Evolutionary conservation across 2,888 invertebrate genomes (phyloP).

Genomic region (Erebia epiphron): DNA sequence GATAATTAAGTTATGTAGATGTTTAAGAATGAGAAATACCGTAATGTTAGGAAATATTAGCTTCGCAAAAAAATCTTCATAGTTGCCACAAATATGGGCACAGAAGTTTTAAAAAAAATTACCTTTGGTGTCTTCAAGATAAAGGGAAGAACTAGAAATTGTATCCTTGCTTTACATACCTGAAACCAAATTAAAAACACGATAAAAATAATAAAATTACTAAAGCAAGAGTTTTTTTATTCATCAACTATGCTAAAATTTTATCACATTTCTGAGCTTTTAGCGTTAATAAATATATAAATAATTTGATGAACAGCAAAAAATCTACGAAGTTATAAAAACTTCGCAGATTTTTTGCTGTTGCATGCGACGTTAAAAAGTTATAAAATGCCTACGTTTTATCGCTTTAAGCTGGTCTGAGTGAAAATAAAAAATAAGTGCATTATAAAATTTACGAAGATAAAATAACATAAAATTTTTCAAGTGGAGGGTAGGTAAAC

Average conservation of each 20-base stretch:
- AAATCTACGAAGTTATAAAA: constrained; percentile 22
- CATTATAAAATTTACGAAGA: constrained; percentile 36
- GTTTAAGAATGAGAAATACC: background rate
- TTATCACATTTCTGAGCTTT: background rate
- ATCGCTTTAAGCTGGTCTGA: constrained; percentile 20
- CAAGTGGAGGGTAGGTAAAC: constrained; percentile 29
- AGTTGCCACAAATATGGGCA: background rate
- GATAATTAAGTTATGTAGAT: background rate
- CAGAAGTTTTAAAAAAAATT: background rate
- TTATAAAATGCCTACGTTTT: constrained; percentile 26
- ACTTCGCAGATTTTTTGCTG: too few species aligned
- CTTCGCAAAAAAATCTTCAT: too few species aligned
- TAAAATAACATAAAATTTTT: constrained; percentile 36
- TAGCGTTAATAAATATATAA: background rate
- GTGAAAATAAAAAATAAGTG: constrained; percentile 35
- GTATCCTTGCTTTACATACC: background rate
- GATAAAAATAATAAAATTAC: background rate
- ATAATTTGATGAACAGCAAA: constrained; percentile 20
- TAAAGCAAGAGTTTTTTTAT: background rate
- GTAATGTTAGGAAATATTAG: background rate
- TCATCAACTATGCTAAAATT: background rate
- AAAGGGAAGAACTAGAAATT: background rate
- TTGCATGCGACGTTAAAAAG: constrained; percentile 24
- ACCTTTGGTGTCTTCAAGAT: background rate
- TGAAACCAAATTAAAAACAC: constrained; percentile 4